Evolutionary conservation across 2,888 invertebrate species (phyloP).

Genomic region (Synanthedon formicaeformis): DNA sequence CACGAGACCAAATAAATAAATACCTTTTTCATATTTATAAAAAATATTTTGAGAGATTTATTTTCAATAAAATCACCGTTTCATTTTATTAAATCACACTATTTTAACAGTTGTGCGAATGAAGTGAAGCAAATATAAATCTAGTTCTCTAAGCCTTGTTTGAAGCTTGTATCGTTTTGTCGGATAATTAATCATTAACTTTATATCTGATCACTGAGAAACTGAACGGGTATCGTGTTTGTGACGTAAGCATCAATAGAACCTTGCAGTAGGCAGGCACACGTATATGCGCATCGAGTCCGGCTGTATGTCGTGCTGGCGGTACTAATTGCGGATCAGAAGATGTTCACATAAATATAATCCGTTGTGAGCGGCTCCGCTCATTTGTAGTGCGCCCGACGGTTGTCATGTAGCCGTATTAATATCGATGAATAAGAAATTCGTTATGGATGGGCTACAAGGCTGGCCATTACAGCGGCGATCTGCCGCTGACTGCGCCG

Average conservation of each 20-base stretch:
- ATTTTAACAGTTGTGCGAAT: too few species aligned
- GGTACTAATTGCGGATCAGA: slow-evolving; percentile 60
- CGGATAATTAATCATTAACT: background rate
- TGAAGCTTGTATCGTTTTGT: background rate
- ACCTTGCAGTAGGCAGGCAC: background rate
- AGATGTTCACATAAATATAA: slow-evolving; percentile 65
- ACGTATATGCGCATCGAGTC: background rate
- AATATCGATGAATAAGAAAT: slow-evolving; percentile 70
- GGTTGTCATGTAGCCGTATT: slow-evolving; percentile 65
- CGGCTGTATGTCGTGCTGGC: background rate
- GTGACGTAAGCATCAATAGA: background rate
- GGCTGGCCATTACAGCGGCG: slow-evolving; percentile 51
- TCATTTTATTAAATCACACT: too few species aligned
- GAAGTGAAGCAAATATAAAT: too few species aligned
- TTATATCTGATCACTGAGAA: background rate
- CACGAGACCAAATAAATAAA: too few species aligned
- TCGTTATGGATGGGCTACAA: slow-evolving; percentile 66
- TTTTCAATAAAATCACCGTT: too few species aligned
- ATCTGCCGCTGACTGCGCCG: slow-evolving; percentile 35
- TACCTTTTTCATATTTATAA: too few species aligned
- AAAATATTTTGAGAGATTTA: too few species aligned
- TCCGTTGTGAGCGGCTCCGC: slow-evolving; percentile 51
- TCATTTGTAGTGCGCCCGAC: slow-evolving; percentile 62
- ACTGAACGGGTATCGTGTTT: background rate
- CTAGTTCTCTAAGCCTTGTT: background rate